Evolutionary conservation across 2,888 invertebrate genomes (phyloP), one percentile per base, ranked within the genome.

Genomic region (Latheticus oryzae): DNA sequence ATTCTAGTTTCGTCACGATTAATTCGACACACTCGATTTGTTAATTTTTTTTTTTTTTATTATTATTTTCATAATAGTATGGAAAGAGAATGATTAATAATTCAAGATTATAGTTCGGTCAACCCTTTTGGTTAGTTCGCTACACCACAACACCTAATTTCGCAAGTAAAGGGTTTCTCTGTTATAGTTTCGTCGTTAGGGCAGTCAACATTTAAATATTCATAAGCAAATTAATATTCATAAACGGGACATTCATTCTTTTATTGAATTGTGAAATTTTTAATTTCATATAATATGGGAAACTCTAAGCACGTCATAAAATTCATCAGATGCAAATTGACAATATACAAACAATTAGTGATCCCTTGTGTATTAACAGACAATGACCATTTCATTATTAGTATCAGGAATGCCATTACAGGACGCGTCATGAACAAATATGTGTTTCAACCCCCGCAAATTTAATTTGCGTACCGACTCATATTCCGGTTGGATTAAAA

Each of bases 271-370:
- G 66, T 43, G 63, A 63, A 67, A 67, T 65, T 69, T 70, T 68
- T 64, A 65, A 65, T 66, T 64, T 62, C 52, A 64, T 64, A 50
- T 57, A 47, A 15, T 58, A 50, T 45, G 43, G 45, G 59, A 65
- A 62, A 62, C 53, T 61, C 61, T 60, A 62, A 58, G 60, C 55
- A 50, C 62, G 60, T 63, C 67, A 65, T 65, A 68, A 70, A 73
- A 75, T 74, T 75, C 73, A 76, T 76, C 76, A 74, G 63, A 76
- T 76, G 76, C 73, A 77, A 76, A 77, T 77, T 76, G 76, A 74
- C 78, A 77, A 77, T 78, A 77, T 75, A 76, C 77, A 77, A 78
- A 78, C 77, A 78, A 78, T 77, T 77, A 76, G 75, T 65, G 73
- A 72, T 74, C 77, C 76, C 76, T 71, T 68, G 73, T 70, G 73